phyloP scores from a whole-genome alignment of 2,888 invertebrate genomes.

The Plemyria rubiginata region DNA sequence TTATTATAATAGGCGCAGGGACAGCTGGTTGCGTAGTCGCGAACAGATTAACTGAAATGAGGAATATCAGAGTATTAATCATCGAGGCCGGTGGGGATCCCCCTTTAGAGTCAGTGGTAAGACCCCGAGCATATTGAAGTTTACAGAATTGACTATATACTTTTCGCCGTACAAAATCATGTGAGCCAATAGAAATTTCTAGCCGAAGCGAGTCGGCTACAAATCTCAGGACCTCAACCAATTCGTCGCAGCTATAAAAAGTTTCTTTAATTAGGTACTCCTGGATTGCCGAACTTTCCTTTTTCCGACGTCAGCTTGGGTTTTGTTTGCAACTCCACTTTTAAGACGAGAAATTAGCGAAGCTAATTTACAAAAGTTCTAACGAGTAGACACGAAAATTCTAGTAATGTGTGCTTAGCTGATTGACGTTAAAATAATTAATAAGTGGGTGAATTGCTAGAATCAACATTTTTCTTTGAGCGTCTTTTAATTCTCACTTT shows the following conservation, averaged over 20 bases:
- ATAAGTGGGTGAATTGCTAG: no score
- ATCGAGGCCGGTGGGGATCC: conserved; percentile 56
- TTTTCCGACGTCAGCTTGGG: conserved; percentile 11
- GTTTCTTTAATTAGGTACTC: conserved; percentile 27
- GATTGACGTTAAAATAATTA: no score
- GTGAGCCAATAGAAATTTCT: neutral
- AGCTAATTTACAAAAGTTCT: conserved; percentile 14
- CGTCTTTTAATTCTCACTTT: no score
- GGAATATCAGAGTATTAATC: conserved; percentile 43
- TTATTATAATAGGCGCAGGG: conserved; percentile 50
- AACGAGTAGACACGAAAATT: neutral
- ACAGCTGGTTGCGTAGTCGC: conserved; percentile 52
- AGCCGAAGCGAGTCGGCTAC: neutral
- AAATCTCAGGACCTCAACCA: conserved; percentile 12
- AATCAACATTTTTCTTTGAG: no score
- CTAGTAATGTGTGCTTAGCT: neutral
- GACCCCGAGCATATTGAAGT: neutral
- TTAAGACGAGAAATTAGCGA: conserved; percentile 11
- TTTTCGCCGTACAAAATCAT: no score
- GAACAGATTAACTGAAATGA: conserved; percentile 45
- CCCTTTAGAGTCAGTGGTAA: conserved; percentile 49
- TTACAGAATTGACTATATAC: no score
- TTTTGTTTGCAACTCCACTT: conserved; percentile 22
- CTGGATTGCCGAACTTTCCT: conserved; percentile 11
- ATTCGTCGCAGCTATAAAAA: conserved; percentile 18